Base-by-base conservation (phyloP, 2,797 vertebrate species). In the Gallinago nigripennis region DNA sequence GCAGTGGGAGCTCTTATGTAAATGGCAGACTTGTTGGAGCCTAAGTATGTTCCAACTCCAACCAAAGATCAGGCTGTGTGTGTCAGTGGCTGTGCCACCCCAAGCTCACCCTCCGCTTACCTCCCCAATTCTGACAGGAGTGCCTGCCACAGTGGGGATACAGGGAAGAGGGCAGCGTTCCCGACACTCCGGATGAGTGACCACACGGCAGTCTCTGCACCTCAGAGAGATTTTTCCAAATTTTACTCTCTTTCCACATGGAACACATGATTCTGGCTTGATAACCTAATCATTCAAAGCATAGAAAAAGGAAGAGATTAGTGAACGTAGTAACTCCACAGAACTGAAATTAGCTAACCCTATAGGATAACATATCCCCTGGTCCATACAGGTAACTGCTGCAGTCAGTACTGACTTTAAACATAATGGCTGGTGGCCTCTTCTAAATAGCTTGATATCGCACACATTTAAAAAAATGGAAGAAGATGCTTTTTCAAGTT, bases 201-300 rank as follows among this genome's bases (percentile, higher is more conserved):
- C 99, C 73, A 99, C 98, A 35, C 99, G 98, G 97, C 99, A 99
- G 96, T 99, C 99, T 11, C 99, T 97, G 93, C 99, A 99, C 94
- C 99, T 99, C 7, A 99, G 97, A 5, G 99, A 99, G 68, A 99
- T 97, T 97, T 99, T 99, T 14, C 99, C 99, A 97, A 99, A 99
- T 96, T 99, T 99, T 84, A 99, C 99, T 89, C 99, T 98, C 96
- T 99, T 99, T 8, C 99, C 99, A 86, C 99, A 99, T 0, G 99
- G 99, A 31, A 99, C 99, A n/a, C 99, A 99, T 0, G 99, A 99
- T 70, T 99, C 99, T 0, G 99, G 99, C 92, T 99, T 99, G 96
- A 99, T 99, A 96, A 99, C 99, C 99, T 99, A 58, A 25, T 2
- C 83, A 83, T 82, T 48, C 25, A 20, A 23, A 69, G 79, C 28